Base-by-base conservation (phyloP, 1,140 invertebrate genomes). In the Bombus cullumanus region DNA sequence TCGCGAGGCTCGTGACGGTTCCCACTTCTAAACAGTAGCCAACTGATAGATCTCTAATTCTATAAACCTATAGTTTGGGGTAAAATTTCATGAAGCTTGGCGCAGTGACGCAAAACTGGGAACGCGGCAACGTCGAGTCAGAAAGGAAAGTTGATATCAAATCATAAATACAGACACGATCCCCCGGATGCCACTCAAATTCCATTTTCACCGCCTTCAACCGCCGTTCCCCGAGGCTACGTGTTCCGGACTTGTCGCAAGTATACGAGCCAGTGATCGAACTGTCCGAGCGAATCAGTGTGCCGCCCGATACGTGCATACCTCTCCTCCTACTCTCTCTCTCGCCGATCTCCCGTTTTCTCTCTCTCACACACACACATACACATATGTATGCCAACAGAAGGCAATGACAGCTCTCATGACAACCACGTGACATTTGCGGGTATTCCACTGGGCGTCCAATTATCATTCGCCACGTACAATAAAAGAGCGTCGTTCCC, bases 401-500 rank as follows among this genome's bases (percentile, higher is more conserved):
- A 87, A 90, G 86, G 87, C 86, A 86, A 89, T 94, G 94, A 95
- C 94, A 95, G 94, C 90, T 94, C 91, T 92, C 90, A 89, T 94
- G 94, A 94, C 94, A 94, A 93, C 91, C 92, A 90, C 92, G 92
- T 94, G 94, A 95, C 94, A 91, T 94, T 90, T 94, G 94, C 90
- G 93, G 94, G 92, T 88, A 92, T 93, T 85, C 90, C 92, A 89
- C 77, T 87, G 89, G 92, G 92, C 92, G 94, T 94, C 93, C 95
- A 95, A 95, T 95, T 95, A 94, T 94, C 91, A 90, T 88, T 80
- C 87, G 85, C 82, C 90, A 85, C 85, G 90, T 90, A 87, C 81
- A 41, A 73, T 62, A 25, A 76, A 31, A 2, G 69, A 82, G 66
- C 69, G 69, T 82, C 81, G 87, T 87, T 86, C 85, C 79, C 86